Evolutionary conservation across 2,797 vertebrate species (phyloP).

Genomic region (Leuciscus waleckii): DNA sequence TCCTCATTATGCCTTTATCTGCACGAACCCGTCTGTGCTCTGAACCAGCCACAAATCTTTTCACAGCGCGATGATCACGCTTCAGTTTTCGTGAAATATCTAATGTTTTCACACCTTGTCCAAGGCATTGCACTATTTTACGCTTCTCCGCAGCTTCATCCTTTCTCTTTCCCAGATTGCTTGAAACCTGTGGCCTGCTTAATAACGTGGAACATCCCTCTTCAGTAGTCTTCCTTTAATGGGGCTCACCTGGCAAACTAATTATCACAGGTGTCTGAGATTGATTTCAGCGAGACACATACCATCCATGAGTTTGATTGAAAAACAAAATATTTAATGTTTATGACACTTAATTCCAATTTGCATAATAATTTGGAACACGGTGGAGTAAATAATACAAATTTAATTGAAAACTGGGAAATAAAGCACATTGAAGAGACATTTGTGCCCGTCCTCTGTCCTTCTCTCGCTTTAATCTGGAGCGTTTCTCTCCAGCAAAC

Average conservation of each 20-base stretch:
- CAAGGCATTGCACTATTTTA: background rate
- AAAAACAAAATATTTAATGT: background rate
- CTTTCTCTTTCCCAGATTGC: background rate
- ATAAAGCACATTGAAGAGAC: background rate
- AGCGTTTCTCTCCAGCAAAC: background rate
- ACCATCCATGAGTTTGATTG: background rate
- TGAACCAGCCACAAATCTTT: no score
- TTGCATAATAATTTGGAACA: no score
- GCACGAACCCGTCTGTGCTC: no score
- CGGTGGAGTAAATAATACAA: background rate
- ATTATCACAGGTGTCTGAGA: background rate
- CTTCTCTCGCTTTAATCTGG: slow-evolving; percentile 23
- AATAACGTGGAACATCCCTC: background rate
- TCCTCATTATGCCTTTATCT: no score
- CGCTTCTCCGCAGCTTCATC: background rate
- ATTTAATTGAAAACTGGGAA: background rate
- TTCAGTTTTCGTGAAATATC: no score
- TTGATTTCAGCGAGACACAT: background rate
- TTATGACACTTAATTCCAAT: background rate
- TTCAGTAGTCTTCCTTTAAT: background rate
- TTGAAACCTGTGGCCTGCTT: background rate
- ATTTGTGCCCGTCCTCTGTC: background rate
- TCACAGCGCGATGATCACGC: no score
- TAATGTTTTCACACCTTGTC: no score
- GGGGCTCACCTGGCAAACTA: background rate